phyloP scores from a whole-genome alignment of 2,113 vertebrate species.

The Erythrocercus mccallii region DNA sequence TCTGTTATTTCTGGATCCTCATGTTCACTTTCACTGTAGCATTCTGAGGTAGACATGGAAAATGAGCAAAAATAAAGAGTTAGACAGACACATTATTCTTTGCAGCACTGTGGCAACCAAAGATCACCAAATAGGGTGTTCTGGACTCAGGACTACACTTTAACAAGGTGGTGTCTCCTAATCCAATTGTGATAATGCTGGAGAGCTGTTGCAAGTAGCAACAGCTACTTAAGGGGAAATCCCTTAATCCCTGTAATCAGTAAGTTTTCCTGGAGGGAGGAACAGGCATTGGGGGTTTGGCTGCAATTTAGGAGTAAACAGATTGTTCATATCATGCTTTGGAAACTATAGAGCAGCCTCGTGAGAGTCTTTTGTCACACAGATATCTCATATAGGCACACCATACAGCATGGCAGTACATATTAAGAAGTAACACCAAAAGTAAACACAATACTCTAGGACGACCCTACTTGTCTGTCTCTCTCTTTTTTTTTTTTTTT shows the following conservation, averaged over 20 bases:
- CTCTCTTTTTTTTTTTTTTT: not conserved
- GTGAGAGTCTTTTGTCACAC: not conserved
- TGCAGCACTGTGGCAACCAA: rapidly evolving
- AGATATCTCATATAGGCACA: rapidly evolving
- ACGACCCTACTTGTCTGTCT: not conserved
- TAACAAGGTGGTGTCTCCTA: not conserved
- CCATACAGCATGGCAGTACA: too few species aligned
- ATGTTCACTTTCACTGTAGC: constrained; percentile 95
- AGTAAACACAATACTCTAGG: not conserved
- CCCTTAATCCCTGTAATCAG: not conserved
- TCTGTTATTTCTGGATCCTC: constrained; percentile 88
- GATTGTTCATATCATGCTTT: not conserved
- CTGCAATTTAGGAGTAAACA: not conserved
- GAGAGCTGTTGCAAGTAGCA: not conserved
- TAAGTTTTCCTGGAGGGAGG: not conserved
- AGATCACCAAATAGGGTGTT: not conserved
- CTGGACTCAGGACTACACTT: not conserved
- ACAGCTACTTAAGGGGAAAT: too few species aligned
- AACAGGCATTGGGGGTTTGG: not conserved
- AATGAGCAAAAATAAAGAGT: not conserved
- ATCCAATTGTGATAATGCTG: not conserved
- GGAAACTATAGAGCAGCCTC: not conserved
- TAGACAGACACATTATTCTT: not conserved
- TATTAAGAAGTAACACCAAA: not conserved
- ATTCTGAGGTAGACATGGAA: constrained; percentile 75